Evolutionary conservation across 2,888 invertebrate species (phyloP).

Genomic region (Hemicrepidius hirtus): DNA sequence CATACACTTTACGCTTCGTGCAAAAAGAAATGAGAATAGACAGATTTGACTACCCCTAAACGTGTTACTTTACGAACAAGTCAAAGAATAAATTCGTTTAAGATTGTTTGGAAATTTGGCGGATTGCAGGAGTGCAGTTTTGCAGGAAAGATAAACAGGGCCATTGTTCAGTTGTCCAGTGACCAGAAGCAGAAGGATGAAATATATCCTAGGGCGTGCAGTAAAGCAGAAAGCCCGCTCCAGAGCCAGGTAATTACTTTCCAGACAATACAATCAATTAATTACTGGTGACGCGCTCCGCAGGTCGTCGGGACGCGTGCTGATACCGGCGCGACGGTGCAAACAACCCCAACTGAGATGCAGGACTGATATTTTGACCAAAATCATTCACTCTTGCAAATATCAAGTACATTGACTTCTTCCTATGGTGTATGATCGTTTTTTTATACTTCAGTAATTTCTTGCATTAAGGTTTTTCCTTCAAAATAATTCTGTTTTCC

Average conservation of each 20-base stretch:
- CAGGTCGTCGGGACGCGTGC: slow-evolving; percentile 68
- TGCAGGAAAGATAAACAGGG: slow-evolving; percentile 56
- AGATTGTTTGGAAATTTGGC: slow-evolving; percentile 35
- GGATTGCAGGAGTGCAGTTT: slow-evolving; percentile 64
- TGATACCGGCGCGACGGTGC: slow-evolving; percentile 61
- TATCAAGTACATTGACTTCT: no score
- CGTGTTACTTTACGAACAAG: neutral
- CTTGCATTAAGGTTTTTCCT: no score
- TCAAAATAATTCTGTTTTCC: no score
- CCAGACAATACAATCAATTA: slow-evolving; percentile 73
- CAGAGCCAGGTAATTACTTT: slow-evolving; percentile 73
- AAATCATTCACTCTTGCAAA: slow-evolving; percentile 32
- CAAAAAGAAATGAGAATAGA: slow-evolving; percentile 11
- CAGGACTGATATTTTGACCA: slow-evolving; percentile 47
- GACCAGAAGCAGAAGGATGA: slow-evolving; percentile 71
- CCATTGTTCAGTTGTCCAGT: slow-evolving; percentile 68
- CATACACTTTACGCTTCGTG: slow-evolving; percentile 28
- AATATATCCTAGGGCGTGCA: slow-evolving; percentile 67
- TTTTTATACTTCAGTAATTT: no score
- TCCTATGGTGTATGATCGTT: no score
- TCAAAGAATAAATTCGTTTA: neutral
- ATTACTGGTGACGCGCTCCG: slow-evolving; percentile 71
- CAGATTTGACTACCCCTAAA: neutral
- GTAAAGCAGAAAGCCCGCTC: slow-evolving; percentile 66
- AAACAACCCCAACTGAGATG: slow-evolving; percentile 56